phyloP scores from a whole-genome alignment of 2,888 invertebrate species.

The Ptychoptera albimana region DNA sequence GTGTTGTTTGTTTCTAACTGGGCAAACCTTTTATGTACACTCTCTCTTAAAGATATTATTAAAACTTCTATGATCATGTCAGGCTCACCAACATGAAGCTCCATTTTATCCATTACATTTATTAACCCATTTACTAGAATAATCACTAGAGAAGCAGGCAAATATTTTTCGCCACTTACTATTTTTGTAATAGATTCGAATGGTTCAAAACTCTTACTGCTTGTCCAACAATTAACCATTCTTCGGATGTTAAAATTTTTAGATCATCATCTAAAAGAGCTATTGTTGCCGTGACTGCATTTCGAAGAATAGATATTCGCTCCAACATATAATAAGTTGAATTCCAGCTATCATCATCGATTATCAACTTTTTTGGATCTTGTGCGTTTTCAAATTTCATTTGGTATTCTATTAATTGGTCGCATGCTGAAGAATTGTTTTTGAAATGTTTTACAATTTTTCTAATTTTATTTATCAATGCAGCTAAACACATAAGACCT shows the following conservation, averaged over 20 bases:
- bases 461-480: conserved; percentile 9
- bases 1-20: neutral
- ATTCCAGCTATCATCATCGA: conserved; percentile 1
- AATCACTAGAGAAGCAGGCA: conserved; percentile 12
- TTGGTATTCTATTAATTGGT: conserved; percentile 18
- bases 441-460: conserved; percentile 17
- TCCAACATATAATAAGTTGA: conserved; percentile 3
- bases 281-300: neutral
- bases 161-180: conserved; percentile 13
- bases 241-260: conserved; percentile 7
- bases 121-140: conserved; percentile 12
- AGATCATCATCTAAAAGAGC: conserved; percentile 1
- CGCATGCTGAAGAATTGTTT: conserved; percentile 12
- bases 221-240: conserved; percentile 11
- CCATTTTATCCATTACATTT: neutral
- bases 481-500: conserved; percentile 5
- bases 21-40: neutral
- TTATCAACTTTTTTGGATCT: neutral
- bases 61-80: neutral
- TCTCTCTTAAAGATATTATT: neutral
- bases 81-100: neutral
- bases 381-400: neutral
- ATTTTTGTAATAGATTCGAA: conserved; percentile 12
- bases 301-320: neutral
- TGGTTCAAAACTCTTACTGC: conserved; percentile 12